These are phyloP conservation scores for Plebejus argus DNA, from an alignment of 2,888 invertebrate genomes.

Conservation along the genomic window DNA sequence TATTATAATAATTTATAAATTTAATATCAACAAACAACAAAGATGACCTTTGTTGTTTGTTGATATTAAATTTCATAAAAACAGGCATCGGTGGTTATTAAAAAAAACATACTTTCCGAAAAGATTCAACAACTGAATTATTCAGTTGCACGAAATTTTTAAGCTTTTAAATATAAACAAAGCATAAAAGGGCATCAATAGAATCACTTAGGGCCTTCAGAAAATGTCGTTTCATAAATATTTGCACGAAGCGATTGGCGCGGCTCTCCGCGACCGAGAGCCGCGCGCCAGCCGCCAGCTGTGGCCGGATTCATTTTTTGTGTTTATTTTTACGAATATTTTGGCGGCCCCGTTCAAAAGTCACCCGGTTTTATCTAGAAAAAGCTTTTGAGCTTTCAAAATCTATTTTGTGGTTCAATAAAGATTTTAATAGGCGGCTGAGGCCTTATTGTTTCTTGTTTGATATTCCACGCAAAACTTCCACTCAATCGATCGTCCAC, in stretches of 20 bases:
- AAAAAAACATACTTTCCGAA: neutral
- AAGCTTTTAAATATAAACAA: slow-evolving; percentile 2
- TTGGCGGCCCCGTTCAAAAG: slow-evolving; percentile 11
- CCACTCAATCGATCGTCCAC: neutral
- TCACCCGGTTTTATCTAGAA: slow-evolving; percentile 21
- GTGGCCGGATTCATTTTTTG: slow-evolving; percentile 24
- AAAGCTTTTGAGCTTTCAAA: slow-evolving; percentile 9
- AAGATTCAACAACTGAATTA: neutral
- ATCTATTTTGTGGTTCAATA: slow-evolving; percentile 15
- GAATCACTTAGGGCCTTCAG: slow-evolving; percentile 13
- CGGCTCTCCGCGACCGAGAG: slow-evolving; percentile 1
- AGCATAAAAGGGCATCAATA: slow-evolving; percentile 18
- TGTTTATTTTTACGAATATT: slow-evolving; percentile 28
- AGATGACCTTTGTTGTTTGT: too few relatives aligned
- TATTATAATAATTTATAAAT: too few relatives aligned
- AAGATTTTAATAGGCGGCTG: slow-evolving; percentile 10
- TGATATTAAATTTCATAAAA: too few relatives aligned
- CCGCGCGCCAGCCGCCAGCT: slow-evolving; percentile 24
- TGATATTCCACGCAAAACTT: neutral
- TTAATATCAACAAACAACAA: too few relatives aligned
- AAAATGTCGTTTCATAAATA: slow-evolving; percentile 27
- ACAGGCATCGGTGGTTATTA: neutral
- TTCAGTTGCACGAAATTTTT: slow-evolving; percentile 5
- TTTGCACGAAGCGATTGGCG: slow-evolving; percentile 26
- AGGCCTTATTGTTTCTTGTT: neutral